Evolutionary conservation across 1,140 invertebrate species (phyloP).

Genomic region (Littorina saxatilis): DNA sequence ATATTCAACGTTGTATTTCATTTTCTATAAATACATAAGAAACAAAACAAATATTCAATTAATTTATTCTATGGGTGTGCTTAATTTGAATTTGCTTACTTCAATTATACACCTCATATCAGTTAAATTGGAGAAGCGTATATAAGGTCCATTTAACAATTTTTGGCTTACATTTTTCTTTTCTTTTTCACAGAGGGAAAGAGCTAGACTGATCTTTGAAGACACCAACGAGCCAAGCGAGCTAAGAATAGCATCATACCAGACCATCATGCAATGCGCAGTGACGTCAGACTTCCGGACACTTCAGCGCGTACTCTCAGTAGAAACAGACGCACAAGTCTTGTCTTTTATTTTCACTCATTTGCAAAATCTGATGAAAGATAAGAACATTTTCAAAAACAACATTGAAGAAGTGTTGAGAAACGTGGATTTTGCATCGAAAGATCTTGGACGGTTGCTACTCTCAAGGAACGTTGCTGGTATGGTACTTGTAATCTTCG

Average conservation of each 20-base stretch:
- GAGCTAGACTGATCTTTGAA: slow-evolving; percentile 81
- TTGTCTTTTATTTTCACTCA: slow-evolving; percentile 42
- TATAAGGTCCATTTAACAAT: no score
- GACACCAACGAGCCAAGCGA: slow-evolving; percentile 86
- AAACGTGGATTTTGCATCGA: not conserved
- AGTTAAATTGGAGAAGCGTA: no score
- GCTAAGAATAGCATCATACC: slow-evolving; percentile 90
- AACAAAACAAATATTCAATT: no score
- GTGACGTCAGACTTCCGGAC: slow-evolving; percentile 84
- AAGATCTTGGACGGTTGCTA: not conserved
- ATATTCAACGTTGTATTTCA: no score
- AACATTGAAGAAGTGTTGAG: not conserved
- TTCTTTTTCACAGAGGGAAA: slow-evolving; percentile 66
- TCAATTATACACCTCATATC: no score
- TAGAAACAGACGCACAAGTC: slow-evolving; percentile 85
- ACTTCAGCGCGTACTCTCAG: slow-evolving; percentile 82
- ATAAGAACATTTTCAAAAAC: not conserved
- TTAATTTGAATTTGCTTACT: no score
- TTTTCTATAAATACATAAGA: no score
- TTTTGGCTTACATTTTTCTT: no score
- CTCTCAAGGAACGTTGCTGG: not conserved
- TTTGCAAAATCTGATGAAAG: slow-evolving; percentile 31
- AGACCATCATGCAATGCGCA: slow-evolving; percentile 93
- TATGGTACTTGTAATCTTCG: no score
- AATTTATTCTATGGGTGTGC: no score